phyloP scores from a whole-genome alignment of 2,113 vertebrate species.

The Pardalotus punctatus region DNA sequence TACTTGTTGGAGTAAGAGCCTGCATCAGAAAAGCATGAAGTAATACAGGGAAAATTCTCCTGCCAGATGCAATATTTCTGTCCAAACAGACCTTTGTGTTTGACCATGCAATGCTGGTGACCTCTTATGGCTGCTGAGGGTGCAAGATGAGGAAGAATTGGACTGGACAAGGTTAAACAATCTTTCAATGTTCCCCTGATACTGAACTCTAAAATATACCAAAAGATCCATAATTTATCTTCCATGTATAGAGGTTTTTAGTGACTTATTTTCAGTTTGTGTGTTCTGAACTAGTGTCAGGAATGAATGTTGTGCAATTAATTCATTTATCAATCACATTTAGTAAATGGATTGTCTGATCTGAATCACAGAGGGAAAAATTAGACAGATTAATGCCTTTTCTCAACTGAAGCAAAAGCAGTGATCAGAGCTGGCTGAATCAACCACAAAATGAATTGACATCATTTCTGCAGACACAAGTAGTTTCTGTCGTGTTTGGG shows the following conservation, averaged over 20 bases:
- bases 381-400: slow-evolving; percentile 25
- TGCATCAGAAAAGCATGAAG: background rate
- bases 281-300: background rate
- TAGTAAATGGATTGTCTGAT: slow-evolving; percentile 9
- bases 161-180: background rate
- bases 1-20: background rate
- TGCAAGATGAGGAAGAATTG: background rate
- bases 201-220: background rate
- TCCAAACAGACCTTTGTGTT: background rate
- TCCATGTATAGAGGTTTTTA: background rate
- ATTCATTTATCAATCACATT: slow-evolving; percentile 18
- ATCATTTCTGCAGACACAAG: background rate
- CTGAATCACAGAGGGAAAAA: slow-evolving; percentile 16
- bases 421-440: slow-evolving; percentile 16
- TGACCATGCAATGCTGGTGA: background rate
- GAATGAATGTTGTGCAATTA: background rate
- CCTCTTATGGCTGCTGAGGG: background rate
- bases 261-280: background rate
- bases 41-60: background rate
- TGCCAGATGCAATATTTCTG: background rate
- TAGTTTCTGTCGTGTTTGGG: background rate
- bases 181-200: background rate
- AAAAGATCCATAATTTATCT: background rate
- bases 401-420: background rate
- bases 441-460: background rate